phyloP scores from a whole-genome alignment of 2,797 vertebrate genomes.

The Argentina silus region DNA sequence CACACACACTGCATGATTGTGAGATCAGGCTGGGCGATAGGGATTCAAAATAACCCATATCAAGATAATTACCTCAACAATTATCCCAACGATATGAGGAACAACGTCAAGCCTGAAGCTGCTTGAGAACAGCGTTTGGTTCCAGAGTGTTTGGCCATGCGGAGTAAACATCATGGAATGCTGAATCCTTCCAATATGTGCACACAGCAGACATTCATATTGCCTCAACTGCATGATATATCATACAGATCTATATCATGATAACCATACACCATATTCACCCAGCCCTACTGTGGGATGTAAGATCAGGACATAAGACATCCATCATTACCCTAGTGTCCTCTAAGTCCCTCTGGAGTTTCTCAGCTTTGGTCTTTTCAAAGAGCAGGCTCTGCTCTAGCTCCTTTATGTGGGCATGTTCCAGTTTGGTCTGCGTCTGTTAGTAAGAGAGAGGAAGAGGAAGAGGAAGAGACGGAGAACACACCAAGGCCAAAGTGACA shows the following conservation, averaged over 20 bases:
- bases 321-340: conserved; percentile 94
- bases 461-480: conserved; percentile 75
- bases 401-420: conserved; percentile 99
- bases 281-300: neutral
- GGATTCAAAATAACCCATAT: neutral
- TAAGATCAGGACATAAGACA: neutral
- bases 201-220: neutral
- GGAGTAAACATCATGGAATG: neutral
- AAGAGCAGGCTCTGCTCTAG: conserved; percentile 99
- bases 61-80: neutral
- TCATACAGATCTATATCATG: neutral
- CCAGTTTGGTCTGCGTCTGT: conserved; percentile 99
- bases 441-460: conserved; percentile 87
- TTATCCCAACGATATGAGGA: neutral
- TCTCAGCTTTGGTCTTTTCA: conserved; percentile 99
- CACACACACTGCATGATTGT: too few species aligned
- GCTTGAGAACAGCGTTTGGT: neutral
- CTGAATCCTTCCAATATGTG: neutral
- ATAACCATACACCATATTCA: neutral
- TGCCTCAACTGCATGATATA: neutral
- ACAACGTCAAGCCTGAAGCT: neutral
- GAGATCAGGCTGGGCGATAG: neutral
- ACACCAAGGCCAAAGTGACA: conserved; percentile 87
- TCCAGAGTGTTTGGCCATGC: neutral
- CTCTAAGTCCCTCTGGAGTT: conserved; percentile 98